A percentile compares a stretch with the other conserved stretches of the same genome.
These are phyloP conservation scores for Ligdia adustata DNA, from an alignment of 2,888 invertebrate genomes.

Conservation along the genomic window DNA sequence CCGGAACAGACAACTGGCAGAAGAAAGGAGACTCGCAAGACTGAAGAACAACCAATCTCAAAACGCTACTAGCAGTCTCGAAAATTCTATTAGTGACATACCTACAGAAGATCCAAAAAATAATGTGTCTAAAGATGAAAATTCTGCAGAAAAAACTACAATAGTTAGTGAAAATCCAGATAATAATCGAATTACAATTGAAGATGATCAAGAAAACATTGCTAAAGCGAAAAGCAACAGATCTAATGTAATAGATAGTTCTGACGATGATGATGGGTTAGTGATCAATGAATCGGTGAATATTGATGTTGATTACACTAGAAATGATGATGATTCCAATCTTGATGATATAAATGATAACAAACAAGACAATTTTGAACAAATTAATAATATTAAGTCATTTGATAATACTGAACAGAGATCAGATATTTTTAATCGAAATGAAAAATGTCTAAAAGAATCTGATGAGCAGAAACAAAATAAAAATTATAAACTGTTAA, in stretches of 20 bases:
- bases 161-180: background rate
- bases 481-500: no score
- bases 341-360: slow-evolving; percentile 2
- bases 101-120: background rate
- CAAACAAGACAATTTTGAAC: slow-evolving; percentile 11
- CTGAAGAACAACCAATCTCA: slow-evolving; percentile 51
- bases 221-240: slow-evolving; percentile 13
- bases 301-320: slow-evolving; percentile 42
- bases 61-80: background rate
- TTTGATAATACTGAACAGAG: no score
- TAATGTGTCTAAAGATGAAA: background rate
- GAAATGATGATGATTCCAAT: slow-evolving; percentile 15
- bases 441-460: no score
- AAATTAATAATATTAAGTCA: no score
- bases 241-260: slow-evolving; percentile 30
- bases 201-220: slow-evolving; percentile 4
- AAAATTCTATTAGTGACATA: background rate
- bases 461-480: no score
- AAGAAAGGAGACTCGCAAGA: slow-evolving; percentile 85
- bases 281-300: slow-evolving; percentile 41
- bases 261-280: slow-evolving; percentile 46
- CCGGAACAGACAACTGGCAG: slow-evolving; percentile 86
- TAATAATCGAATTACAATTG: background rate
- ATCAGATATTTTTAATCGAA: no score
- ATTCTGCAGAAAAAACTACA: background rate